Evolutionary conservation across 2,888 invertebrate genomes (phyloP), one percentile per base, ranked within the genome.

Genomic region (Linnaemya vulpina): DNA sequence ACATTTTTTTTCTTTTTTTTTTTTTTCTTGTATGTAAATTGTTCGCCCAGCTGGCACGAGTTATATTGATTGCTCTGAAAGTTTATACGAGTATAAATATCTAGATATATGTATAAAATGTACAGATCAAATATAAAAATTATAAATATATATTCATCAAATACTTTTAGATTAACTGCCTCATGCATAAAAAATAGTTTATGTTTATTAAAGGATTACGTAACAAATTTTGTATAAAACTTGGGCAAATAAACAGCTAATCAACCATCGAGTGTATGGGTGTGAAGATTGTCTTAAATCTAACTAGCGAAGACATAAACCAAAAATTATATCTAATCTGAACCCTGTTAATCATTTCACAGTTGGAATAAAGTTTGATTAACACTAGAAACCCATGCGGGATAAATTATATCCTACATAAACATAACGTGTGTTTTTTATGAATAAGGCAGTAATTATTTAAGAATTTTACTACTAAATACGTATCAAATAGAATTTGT

Each of bases 21-120:
- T 63, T 83, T 38, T 38, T 40, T 11, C 11, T 11, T 80, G 53
- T 62, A 68, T 86, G 75, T 84, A 82, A 86, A 89, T 87, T 90
- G 89, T 91, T 91, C 90, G 90, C 92, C 92, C 92, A 92, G 92
- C 92, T 92, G 92, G 92, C 92, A 92, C 92, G 92, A 92, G 92
- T 92, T 92, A 87, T 80, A 76, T 91, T 70, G 20, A 78, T 67
- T 92, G 90, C 91, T 91, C 90, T 91, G 88, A 88, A 81, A 74
- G 15, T 62, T 75, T 80, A 46, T 65, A 62, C 30, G 5, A n/a
- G n/a, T n/a, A n/a, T 62, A 70, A 70, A 81, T 78, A 73, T 79
- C 71, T 80, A 76, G 20, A 62, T 63, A 67, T 35, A 58, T 15
- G 40, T 67, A 60, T 11, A 55, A 25, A 55, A 9, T 46, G 13